Percentiles rank a stretch among this genome's conserved stretches.
phyloP scores from a whole-genome alignment of 2,888 invertebrate genomes.

The Hydropsyche betteni region DNA sequence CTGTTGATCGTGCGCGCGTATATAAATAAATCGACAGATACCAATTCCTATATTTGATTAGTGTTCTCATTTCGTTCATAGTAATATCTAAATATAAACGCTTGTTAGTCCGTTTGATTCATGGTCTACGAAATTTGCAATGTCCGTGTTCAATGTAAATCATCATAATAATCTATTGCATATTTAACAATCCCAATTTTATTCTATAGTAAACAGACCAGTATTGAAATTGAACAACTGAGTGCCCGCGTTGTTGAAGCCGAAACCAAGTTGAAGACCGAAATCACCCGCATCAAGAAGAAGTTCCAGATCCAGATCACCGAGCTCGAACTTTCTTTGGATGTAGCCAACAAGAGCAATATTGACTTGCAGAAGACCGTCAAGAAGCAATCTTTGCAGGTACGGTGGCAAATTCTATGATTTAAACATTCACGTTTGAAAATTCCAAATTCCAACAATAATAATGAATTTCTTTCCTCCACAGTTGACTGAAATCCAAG shows the following conservation, averaged over 20 bases:
- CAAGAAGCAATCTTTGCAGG: slow-evolving; percentile 95
- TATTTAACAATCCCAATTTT: too few relatives aligned
- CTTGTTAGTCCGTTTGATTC: too few relatives aligned
- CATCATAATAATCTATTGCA: too few relatives aligned
- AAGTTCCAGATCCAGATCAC: slow-evolving; percentile 98
- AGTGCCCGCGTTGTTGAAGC: slow-evolving; percentile 95
- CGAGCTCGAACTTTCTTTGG: slow-evolving; percentile 94
- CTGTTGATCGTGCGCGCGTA: background rate
- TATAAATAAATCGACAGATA: too few relatives aligned
- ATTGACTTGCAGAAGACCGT: slow-evolving; percentile 96
- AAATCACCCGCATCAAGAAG: slow-evolving; percentile 97
- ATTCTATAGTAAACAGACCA: slow-evolving; percentile 86
- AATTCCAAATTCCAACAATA: too few relatives aligned
- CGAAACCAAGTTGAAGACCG: slow-evolving; percentile 94
- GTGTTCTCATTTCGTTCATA: background rate
- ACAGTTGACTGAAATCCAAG: slow-evolving; percentile 87
- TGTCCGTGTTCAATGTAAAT: too few relatives aligned
- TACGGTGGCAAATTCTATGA: slow-evolving; percentile 61
- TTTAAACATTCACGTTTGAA: background rate
- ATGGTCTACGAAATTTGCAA: too few relatives aligned
- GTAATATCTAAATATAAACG: background rate
- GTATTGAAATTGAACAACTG: slow-evolving; percentile 97
- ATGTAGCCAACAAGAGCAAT: slow-evolving; percentile 98
- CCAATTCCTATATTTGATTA: too few relatives aligned
- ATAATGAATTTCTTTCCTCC: too few relatives aligned